These are phyloP conservation scores for Diarsia rubi DNA, from an alignment of 2,888 invertebrate genomes.

Conservation along the genomic window DNA sequence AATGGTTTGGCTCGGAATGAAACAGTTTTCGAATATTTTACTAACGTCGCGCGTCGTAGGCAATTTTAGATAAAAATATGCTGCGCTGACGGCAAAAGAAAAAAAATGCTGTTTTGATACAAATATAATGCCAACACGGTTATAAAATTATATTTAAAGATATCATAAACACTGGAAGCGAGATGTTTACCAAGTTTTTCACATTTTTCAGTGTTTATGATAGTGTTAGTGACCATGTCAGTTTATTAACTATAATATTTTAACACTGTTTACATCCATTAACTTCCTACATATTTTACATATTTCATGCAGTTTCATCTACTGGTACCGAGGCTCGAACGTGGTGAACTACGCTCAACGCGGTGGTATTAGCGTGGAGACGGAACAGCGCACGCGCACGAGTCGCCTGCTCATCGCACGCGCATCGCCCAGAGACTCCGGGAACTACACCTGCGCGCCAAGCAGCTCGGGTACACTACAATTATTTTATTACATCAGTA, in stretches of 20 bases:
- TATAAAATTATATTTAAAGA: not conserved
- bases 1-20: not conserved
- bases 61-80: not conserved
- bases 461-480: slow-evolving; percentile 92
- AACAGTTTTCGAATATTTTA: slow-evolving; percentile 17
- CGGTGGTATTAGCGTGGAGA: slow-evolving; percentile 96
- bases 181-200: too few relatives aligned
- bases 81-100: too few relatives aligned
- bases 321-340: slow-evolving; percentile 96
- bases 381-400: slow-evolving; percentile 96
- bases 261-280: not conserved
- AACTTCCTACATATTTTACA: not conserved
- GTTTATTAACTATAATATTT: too few relatives aligned
- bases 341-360: slow-evolving; percentile 96
- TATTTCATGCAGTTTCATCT: slow-evolving; percentile 91
- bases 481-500: not conserved
- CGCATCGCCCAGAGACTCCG: slow-evolving; percentile 95
- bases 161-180: too few relatives aligned
- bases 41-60: not conserved
- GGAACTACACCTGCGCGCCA: slow-evolving; percentile 97
- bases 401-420: slow-evolving; percentile 96
- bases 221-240: too few relatives aligned
- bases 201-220: too few relatives aligned
- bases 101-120: not conserved
- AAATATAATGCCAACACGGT: not conserved